phyloP scores from a whole-genome alignment of 2,797 vertebrate species.

The Artibeus jamaicensis region DNA sequence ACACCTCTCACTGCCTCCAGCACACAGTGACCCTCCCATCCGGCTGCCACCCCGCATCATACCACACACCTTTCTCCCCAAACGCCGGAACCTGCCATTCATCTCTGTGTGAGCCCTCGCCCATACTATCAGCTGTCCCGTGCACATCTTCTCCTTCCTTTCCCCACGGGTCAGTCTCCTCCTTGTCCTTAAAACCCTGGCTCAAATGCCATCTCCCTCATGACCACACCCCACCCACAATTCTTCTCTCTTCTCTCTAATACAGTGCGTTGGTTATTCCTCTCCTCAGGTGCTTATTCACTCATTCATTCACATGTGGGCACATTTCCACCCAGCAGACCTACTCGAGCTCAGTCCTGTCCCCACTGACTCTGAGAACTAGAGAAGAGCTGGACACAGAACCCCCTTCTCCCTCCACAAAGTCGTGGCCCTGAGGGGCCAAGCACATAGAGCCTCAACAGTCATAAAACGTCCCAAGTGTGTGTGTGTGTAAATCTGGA shows the following conservation, averaged over 20 bases:
- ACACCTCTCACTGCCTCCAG: too few relatives aligned
- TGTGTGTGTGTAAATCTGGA: not conserved
- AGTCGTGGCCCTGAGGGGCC: not conserved
- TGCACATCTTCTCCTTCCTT: not conserved
- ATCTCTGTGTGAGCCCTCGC: not conserved
- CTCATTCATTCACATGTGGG: not conserved
- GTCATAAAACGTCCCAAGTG: not conserved
- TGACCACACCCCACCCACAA: not conserved
- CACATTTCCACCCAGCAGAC: not conserved
- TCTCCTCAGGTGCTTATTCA: not conserved
- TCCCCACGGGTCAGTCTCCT: not conserved
- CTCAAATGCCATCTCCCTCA: not conserved
- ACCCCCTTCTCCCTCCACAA: not conserved
- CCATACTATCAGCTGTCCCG: not conserved
- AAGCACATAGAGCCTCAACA: not conserved
- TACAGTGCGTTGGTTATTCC: not conserved
- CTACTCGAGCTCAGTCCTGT: not conserved
- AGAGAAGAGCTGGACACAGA: not conserved
- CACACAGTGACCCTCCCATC: not conserved
- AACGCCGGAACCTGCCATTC: not conserved
- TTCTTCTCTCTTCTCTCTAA: not conserved
- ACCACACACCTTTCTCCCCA: not conserved
- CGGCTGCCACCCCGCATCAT: not conserved
- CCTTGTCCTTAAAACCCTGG: not conserved
- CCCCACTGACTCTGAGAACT: not conserved